Base-by-base conservation (phyloP, 2,888 invertebrate species). In the Eupithecia insigniata region DNA sequence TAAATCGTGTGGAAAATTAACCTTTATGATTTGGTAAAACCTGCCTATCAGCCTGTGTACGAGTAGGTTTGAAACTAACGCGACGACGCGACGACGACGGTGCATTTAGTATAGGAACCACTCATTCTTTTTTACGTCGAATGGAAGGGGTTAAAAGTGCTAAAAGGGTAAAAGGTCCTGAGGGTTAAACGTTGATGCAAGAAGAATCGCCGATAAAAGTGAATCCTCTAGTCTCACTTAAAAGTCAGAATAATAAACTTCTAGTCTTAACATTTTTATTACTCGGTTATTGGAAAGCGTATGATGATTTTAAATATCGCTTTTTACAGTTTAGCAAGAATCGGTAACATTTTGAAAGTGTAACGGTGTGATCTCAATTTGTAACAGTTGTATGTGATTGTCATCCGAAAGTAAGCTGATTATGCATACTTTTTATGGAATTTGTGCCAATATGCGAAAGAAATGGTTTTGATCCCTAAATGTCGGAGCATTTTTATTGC, bases 341-440 rank as follows among this genome's bases (percentile, higher is more conserved):
- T 65, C 62, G 65, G 60, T 71, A 64, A 74, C 67, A 67, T 73
- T 74, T 74, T 55, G 73, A 78, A 76, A 77, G 78, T 74, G 66
- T 77, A 78, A 76, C 78, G 78, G 77, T 74, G 39, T 61, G 70
- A 55, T 75, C 76, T 71, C 58, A 51, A 73, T 72, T 58, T 36
- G 70, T 67, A 12, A 43, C 43, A 16, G 60, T 36, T 55, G 43
- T 62, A 7, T 62, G 51, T 36, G 32, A 61, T 66, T 76, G 69
- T 69, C 73, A 74, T 64, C 28, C 61, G n/a, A 72, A 71, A 67
- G 70, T 62, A 62, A 62, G n/a, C 5, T 34, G n/a, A 62, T 34
- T 34, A 60, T 60, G 60, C 60, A 60, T 16, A 34, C 22, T 62
- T n/a, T 62, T 62, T 18, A n/a, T 34, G n/a, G 62, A 34, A 62